Evolutionary conservation across 1,140 invertebrate species (phyloP).

Genomic region (Ditylenchus dipsaci): DNA sequence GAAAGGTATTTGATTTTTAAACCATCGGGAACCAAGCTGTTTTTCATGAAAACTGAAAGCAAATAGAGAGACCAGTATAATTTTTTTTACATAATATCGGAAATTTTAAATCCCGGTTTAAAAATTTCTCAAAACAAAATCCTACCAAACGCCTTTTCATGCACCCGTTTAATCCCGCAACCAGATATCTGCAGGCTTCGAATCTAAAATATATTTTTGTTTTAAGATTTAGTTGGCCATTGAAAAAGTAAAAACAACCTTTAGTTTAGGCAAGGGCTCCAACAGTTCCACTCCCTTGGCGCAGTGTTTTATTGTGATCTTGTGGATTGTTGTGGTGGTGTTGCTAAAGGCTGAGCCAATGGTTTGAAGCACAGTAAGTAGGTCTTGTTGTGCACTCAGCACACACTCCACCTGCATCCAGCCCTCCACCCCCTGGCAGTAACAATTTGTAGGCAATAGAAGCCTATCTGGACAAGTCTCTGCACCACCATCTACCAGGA

Average conservation of each 20-base stretch:
- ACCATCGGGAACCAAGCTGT: too few relatives aligned
- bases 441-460: too few relatives aligned
- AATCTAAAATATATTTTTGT: slow-evolving; percentile 13
- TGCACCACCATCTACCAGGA: too few relatives aligned
- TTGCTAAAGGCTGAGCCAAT: neutral
- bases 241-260: neutral
- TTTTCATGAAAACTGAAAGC: too few relatives aligned
- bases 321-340: neutral
- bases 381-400: neutral
- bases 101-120: too few relatives aligned
- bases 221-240: neutral
- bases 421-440: too few relatives aligned
- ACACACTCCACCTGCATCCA: neutral
- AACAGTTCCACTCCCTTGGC: neutral
- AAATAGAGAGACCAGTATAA: too few relatives aligned
- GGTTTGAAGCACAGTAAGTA: neutral
- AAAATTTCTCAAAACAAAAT: too few relatives aligned
- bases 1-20: too few relatives aligned
- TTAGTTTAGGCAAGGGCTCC: neutral
- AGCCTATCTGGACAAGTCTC: too few relatives aligned
- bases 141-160: slow-evolving; percentile 20
- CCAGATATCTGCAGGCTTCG: slow-evolving; percentile 36
- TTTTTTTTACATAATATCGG: too few relatives aligned
- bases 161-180: slow-evolving; percentile 27
- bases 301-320: neutral